Evolutionary conservation across 2,113 vertebrate genomes (phyloP).

Genomic region (cattle (Bos taurus)): DNA sequence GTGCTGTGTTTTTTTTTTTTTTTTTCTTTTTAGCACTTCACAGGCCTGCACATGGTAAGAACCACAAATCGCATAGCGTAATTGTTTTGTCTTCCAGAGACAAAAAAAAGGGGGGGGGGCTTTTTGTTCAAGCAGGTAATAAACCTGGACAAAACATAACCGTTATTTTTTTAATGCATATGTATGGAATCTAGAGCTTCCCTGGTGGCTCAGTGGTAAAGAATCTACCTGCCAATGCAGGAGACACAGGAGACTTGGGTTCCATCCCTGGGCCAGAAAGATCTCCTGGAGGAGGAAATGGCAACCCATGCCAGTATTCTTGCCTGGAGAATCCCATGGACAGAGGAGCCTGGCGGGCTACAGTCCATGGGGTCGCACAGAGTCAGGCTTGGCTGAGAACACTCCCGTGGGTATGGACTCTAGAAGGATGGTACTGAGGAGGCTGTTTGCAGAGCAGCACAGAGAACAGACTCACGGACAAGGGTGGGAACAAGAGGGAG

Average conservation of each 20-base stretch:
- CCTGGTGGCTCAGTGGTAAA: not conserved
- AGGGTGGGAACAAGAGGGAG: not conserved
- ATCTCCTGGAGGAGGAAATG: not conserved
- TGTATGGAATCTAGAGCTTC: not conserved
- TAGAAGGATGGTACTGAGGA: not conserved
- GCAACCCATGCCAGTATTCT: rapidly evolving
- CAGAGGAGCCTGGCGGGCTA: not conserved
- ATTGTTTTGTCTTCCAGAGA: slow-evolving; percentile 59
- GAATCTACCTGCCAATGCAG: not conserved
- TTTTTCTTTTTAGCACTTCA: slow-evolving; percentile 79
- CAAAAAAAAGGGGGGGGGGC: slow-evolving; percentile 52
- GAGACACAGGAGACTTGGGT: not conserved
- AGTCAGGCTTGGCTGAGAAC: not conserved
- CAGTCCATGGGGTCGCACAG: rapidly evolving
- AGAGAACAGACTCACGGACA: not conserved
- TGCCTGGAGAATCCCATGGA: not conserved
- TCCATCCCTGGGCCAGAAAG: not conserved
- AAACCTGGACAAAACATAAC: slow-evolving; percentile 68
- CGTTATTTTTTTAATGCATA: not conserved
- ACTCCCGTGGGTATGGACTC: rapidly evolving
- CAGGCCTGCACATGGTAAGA: slow-evolving; percentile 65
- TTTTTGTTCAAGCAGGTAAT: slow-evolving; percentile 73
- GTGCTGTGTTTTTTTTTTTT: slow-evolving; percentile 37
- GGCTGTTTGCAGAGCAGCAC: not conserved
- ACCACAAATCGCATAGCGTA: slow-evolving; percentile 71